Base-by-base conservation (phyloP, 2,797 vertebrate genomes). In the Malurus leucopterus region DNA sequence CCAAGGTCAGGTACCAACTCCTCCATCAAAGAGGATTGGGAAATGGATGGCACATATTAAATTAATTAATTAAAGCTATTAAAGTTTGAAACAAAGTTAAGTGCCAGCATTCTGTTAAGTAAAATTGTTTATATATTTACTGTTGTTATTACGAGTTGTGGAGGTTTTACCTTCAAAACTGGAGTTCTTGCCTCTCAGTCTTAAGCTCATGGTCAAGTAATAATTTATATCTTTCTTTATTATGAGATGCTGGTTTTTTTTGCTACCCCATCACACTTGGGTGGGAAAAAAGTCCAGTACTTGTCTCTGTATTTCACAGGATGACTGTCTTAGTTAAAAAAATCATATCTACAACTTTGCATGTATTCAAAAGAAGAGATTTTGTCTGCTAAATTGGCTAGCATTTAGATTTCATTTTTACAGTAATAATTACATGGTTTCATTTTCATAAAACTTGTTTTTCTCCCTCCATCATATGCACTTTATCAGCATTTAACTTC, bases 401-500 rank as follows among this genome's bases (percentile, higher is more conserved):
- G 46, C 67, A 73, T 59, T 80, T 86, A 65, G 51, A 61, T 85
- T 76, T 57, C 54, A 62, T 88, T 92, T 90, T 81, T 84, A 89
- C 23, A 57, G 34, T 72, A 89, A 67, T 89, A 90, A 86, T 81
- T 83, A 59, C 43, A 43, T 80, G 46, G 80, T 91, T 96, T 80
- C 40, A 67, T 88, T 92, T 94, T 75, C 41, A 43, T 41, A 59
- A 50, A 75, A 65, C 58, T 84, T 86, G 55, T 27, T 94, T 91
- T 92, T 77, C 67, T 80, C 24, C 18, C 51, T 88, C 18, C 13
- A n/a, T 80, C 58, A 11, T 34, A 61, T 14, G 22, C 8, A 72
- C 84, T 95, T 93, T 86, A 69, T 75, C 63, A 96, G 62, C 78
- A 43, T 90, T 91, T 89, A 88, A 69, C 30, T 95, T 92, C 79